Evolutionary conservation across 2,797 vertebrate genomes (phyloP).

Genomic region (Mormyrus hasselquistii): DNA sequence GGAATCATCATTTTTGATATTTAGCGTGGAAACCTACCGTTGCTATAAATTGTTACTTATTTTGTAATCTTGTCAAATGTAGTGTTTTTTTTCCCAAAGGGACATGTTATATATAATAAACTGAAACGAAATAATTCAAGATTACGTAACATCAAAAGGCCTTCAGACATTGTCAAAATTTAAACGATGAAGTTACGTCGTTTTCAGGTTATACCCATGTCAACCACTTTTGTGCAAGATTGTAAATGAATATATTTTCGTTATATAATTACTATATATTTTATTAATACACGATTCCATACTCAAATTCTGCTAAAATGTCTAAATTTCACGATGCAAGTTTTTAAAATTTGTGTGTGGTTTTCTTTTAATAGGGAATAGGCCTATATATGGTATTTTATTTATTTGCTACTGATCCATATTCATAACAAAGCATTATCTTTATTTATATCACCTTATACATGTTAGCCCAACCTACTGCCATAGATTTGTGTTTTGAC

Average conservation of each 20-base stretch:
- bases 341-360: background rate
- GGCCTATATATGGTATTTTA: background rate
- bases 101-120: background rate
- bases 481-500: background rate
- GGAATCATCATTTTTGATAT: background rate
- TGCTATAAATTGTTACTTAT: background rate
- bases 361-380: background rate
- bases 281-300: background rate
- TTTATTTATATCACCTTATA: background rate
- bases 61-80: background rate
- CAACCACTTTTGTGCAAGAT: background rate
- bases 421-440: background rate
- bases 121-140: background rate
- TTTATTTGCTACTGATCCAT: background rate
- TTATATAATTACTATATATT: background rate
- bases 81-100: background rate
- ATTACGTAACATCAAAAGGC: constrained; percentile 5
- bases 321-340: background rate
- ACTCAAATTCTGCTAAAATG: background rate
- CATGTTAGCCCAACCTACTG: background rate
- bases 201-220: background rate
- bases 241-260: background rate
- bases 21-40: background rate
- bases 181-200: background rate
- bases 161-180: background rate